These are phyloP conservation scores for Lordiphosa stackelbergi DNA, from an alignment of 1,140 invertebrate species.

Conservation along the genomic window DNA sequence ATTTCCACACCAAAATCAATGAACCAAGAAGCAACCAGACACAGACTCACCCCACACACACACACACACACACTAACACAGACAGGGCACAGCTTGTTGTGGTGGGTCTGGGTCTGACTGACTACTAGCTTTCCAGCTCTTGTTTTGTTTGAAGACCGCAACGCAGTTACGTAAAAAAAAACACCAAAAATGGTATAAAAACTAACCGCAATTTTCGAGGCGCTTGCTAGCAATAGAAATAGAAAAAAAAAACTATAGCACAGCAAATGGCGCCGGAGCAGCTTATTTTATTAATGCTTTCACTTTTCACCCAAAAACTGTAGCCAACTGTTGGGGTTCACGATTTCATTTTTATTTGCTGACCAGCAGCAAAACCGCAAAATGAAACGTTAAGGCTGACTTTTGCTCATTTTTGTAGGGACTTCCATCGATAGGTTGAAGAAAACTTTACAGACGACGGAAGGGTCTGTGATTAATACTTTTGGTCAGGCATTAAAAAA, in stretches of 20 bases:
- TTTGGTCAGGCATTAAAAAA: slow-evolving; percentile 49
- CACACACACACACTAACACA: slow-evolving; percentile 11
- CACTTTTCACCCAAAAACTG: slow-evolving; percentile 36
- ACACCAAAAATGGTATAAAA: slow-evolving; percentile 7
- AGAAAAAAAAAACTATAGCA: slow-evolving; percentile 37
- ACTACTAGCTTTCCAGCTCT: slow-evolving; percentile 65
- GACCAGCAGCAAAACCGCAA: background rate
- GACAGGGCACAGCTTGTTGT: slow-evolving; percentile 61
- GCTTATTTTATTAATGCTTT: slow-evolving; percentile 62
- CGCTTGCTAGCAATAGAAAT: slow-evolving; percentile 58
- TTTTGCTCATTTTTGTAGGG: too few relatives aligned
- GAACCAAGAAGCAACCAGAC: slow-evolving; percentile 55
- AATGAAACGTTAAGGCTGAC: slow-evolving; percentile 1
- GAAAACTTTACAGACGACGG: slow-evolving; percentile 38
- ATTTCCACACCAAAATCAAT: slow-evolving; percentile 74
- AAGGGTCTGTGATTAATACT: slow-evolving; percentile 45
- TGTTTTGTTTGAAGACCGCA: slow-evolving; percentile 57
- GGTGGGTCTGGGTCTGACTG: slow-evolving; percentile 8
- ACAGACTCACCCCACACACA: slow-evolving; percentile 16
- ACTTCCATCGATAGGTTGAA: slow-evolving; percentile 28
- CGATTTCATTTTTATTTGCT: slow-evolving; percentile 3
- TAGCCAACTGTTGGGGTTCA: slow-evolving; percentile 2
- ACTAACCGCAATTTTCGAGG: slow-evolving; percentile 72
- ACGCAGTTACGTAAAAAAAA: slow-evolving; percentile 47
- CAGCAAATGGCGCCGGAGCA: slow-evolving; percentile 25